Conservation (phyloP, 2,888 invertebrate species). For the Sesia bembeciformis region DNA sequence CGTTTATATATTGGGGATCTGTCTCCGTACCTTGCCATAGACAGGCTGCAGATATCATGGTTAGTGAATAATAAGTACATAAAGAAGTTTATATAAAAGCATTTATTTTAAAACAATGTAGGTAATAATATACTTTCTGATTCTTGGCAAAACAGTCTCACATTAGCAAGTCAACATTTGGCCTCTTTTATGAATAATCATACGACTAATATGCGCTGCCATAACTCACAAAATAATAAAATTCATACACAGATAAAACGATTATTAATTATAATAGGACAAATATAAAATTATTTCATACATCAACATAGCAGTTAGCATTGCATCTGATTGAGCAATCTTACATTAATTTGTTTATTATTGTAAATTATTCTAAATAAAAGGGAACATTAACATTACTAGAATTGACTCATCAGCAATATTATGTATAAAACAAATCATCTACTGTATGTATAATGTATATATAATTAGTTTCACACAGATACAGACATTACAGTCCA, state of each 20-base stretch:
- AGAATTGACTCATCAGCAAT: conserved; percentile 71
- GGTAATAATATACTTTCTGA: conserved; percentile 74
- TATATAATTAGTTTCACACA: conserved; percentile 35
- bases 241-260: conserved; percentile 61
- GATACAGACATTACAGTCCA: conserved; percentile 61
- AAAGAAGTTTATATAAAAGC: conserved; percentile 64
- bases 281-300: conserved; percentile 58
- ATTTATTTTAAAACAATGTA: conserved; percentile 76
- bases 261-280: conserved; percentile 50
- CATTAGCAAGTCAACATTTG: conserved; percentile 75
- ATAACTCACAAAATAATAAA: conserved; percentile 66
- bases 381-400: conserved; percentile 66
- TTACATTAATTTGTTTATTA: conserved; percentile 63
- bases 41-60: too few relatives aligned
- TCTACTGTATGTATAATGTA: conserved; percentile 28
- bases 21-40: too few relatives aligned
- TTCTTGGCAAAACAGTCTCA: conserved; percentile 76
- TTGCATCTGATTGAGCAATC: conserved; percentile 72
- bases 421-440: conserved; percentile 43
- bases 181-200: conserved; percentile 70
- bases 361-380: conserved; percentile 67
- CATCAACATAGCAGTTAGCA: conserved; percentile 65
- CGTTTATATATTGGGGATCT: too few relatives aligned
- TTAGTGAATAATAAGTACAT: background rate
- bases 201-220: conserved; percentile 73